Base-by-base conservation (phyloP, 2,113 vertebrate genomes). In the Crypturellus undulatus region DNA sequence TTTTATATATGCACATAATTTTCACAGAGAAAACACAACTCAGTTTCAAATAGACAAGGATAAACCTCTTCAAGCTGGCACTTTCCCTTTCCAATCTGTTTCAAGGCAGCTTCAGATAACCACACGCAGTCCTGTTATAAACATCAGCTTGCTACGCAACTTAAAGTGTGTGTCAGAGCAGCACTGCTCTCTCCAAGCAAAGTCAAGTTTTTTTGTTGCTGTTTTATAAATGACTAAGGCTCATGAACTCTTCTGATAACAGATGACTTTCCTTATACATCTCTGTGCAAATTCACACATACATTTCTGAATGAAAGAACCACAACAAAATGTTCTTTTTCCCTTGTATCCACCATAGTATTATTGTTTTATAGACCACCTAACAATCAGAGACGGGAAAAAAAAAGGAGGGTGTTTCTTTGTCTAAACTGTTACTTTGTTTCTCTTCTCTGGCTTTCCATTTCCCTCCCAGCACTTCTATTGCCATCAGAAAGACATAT, bases 401-500 rank as follows among this genome's bases (percentile, higher is more conserved):
- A 94, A 45, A 88, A 96, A 10, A 25, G 65, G 9, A 49, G 92
- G 45, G 91, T 95, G 75, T 22, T 80, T 93, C 95, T 97, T 95
- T 96, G 94, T 93, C 93, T 96, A 95, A 84, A 93, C 94, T 43
- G 93, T 87, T 96, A 96, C 94, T 98, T 98, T 98, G 97, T 98
- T 96, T 96, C 77, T 92, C 94, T 97, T 97, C 96, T 94, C 85
- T 94, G 90, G 94, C 95, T 95, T 87, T 94, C 97, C 94, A 47
- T 72, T 90, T 92, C 87, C 93, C 91, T 95, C 92, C 85, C 91
- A 91, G 93, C 87, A 38, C 56, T 69, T 84, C 78, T 85, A 81
- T 63, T 81, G 19, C 43, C 72, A 84, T 77, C 94, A 91, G 89
- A 64, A 95, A 96, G 97, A 98, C 98, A 98, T 95, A 97, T 97